These are phyloP conservation scores for Chloroclystis v-ata DNA, from an alignment of 2,888 invertebrate species.

Conservation along the genomic window DNA sequence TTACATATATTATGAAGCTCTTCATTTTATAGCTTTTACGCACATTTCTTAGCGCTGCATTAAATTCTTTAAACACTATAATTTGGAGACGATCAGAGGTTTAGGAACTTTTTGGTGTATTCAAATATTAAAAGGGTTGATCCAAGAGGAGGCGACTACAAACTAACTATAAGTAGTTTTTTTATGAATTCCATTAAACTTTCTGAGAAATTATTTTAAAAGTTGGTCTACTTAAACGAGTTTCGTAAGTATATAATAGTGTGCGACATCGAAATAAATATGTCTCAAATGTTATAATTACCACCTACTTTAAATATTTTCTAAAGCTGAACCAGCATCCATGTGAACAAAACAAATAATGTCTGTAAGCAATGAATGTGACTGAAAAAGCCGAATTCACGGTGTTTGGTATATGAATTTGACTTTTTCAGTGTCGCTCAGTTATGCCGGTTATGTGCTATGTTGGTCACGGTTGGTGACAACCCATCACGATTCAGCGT, in stretches of 20 bases:
- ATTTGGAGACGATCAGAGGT: constrained; percentile 56
- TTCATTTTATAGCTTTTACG: constrained; percentile 69
- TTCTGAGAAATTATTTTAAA: no score
- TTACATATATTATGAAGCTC: constrained; percentile 67
- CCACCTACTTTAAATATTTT: no score
- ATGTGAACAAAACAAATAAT: no score
- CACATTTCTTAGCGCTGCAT: constrained; percentile 71
- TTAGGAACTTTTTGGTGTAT: constrained; percentile 51
- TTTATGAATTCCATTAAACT: neutral
- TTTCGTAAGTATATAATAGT: no score
- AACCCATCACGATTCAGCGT: constrained; percentile 11
- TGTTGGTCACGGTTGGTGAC: constrained; percentile 22
- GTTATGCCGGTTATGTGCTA: constrained; percentile 13
- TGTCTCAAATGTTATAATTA: no score
- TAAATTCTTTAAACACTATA: constrained; percentile 74
- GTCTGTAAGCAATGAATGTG: no score
- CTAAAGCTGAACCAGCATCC: no score
- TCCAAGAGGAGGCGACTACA: constrained; percentile 1
- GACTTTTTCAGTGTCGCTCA: no score
- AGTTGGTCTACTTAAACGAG: no score
- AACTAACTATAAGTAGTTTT: neutral
- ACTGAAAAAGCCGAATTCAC: neutral
- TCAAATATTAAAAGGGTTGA: constrained; percentile 34
- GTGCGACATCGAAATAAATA: no score
- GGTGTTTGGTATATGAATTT: no score